Evolutionary conservation across 2,797 vertebrate genomes (phyloP), one percentile per base, ranked within the genome.

Genomic region (Anguilla marmorata): DNA sequence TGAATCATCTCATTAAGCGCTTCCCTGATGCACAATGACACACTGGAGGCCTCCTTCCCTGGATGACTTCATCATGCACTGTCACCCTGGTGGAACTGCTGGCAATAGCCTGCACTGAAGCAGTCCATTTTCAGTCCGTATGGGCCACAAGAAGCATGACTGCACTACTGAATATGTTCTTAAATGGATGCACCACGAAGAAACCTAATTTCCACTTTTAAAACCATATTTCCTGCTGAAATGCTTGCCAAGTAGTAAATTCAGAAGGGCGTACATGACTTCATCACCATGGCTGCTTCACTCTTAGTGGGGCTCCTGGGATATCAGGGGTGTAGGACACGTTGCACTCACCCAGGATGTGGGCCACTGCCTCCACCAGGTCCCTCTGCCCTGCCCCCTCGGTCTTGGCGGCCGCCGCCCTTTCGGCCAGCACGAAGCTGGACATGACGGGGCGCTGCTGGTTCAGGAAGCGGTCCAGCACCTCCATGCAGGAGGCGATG

Each of bases 341-440:
- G 60, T 14, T 45, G 27, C 30, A 89, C 94, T 94, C 94, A 99
- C 99, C 99, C 72, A 99, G 95, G 89, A 99, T 98, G 92, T 98
- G 97, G 83, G 97, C 97, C 27, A 99, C 96, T 0, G 98, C 96
- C 69, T 97, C 96, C 90, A 98, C 94, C 91, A 99, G 92, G 92
- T 98, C 96, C 76, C 85, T 95, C 66, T 96, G 95, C 87, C 90
- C 88, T 0, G 93, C 91, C 1, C 93, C 90, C 3, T 97, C 97
- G 0, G 87, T 90, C 90, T 92, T 95, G 48, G 88, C 89, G 0
- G 91, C 58, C 2, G 95, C 91, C 0, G 90, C 93, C 91, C 97
- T 97, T 94, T 99, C 97, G 0, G 98, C 98, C 90, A 98, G 93
- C 58, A 99, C 98, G 16, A 99, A 98, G 94, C 99, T 99, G 48